Percentiles rank a stretch among this genome's conserved stretches.
Conservation (phyloP, 37 sponge, comb jelly and placozoan species). For the Geodia barretti region DNA sequence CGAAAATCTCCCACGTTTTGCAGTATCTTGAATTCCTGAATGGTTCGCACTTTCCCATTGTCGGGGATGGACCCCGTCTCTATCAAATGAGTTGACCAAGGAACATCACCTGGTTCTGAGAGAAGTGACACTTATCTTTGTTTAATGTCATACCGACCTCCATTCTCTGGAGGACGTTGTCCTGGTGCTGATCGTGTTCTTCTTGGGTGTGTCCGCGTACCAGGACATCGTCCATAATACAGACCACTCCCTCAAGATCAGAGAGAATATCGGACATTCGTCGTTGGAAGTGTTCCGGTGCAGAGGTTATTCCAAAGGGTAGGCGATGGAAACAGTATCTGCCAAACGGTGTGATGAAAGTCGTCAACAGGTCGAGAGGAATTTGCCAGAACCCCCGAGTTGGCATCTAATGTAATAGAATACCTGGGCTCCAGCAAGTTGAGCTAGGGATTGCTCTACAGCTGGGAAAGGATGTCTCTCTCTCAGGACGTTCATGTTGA, state of each 20-base stretch:
- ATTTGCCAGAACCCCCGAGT: constrained; percentile 65
- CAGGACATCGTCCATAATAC: constrained; percentile 46
- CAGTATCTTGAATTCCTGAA: neutral
- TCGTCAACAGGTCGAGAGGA: constrained; percentile 41
- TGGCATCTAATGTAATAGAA: constrained; percentile 54
- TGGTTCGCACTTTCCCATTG: neutral
- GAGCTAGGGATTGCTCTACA: constrained; percentile 47
- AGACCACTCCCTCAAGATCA: constrained; percentile 31
- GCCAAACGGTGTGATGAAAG: constrained; percentile 53
- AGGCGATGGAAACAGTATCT: constrained; percentile 33
- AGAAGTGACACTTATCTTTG: constrained; percentile 35
- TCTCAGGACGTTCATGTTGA: constrained; percentile 39
- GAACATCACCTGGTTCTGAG: constrained; percentile 5
- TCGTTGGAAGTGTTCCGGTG: constrained; percentile 33
- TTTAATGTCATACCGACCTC: constrained; percentile 32
- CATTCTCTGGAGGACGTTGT: constrained; percentile 27
- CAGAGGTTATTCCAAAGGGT: constrained; percentile 49
- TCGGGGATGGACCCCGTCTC: too few species aligned
- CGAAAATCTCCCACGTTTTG: constrained; percentile 13
- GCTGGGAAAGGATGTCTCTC: constrained; percentile 35
- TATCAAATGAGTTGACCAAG: constrained; percentile 35
- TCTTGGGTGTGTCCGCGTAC: constrained; percentile 17
- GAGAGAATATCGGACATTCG: constrained; percentile 28
- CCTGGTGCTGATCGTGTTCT: constrained; percentile 49
- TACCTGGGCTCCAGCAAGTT: constrained; percentile 23